Evolutionary conservation across 2,888 invertebrate genomes (phyloP).

Genomic region (Trisateles emortualis): DNA sequence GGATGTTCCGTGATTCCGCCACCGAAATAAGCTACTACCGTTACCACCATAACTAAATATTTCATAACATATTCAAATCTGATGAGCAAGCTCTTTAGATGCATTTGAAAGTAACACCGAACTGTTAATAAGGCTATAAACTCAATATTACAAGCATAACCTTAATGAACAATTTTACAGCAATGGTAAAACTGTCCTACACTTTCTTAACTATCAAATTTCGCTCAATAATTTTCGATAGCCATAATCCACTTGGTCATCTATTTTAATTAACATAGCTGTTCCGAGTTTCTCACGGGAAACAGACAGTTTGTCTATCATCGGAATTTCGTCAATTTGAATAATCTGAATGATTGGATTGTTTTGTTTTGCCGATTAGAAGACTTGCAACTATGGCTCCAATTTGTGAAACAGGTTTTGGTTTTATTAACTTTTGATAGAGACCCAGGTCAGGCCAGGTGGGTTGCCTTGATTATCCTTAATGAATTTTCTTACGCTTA

Average conservation of each 20-base stretch:
- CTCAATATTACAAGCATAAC: slow-evolving; percentile 16
- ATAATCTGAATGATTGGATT: slow-evolving; percentile 40
- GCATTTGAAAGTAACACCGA: slow-evolving; percentile 26
- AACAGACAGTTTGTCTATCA: slow-evolving; percentile 32
- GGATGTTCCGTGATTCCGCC: neutral
- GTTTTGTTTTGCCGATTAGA: slow-evolving; percentile 44
- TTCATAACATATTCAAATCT: slow-evolving; percentile 13
- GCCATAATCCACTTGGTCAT: slow-evolving; percentile 22
- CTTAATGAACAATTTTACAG: slow-evolving; percentile 35
- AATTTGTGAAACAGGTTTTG: slow-evolving; percentile 31
- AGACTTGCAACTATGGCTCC: slow-evolving; percentile 33
- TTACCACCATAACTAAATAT: slow-evolving; percentile 3
- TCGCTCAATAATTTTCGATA: slow-evolving; percentile 36
- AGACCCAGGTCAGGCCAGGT: slow-evolving; percentile 25
- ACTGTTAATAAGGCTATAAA: slow-evolving; percentile 31
- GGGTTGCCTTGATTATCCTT: slow-evolving; percentile 19
- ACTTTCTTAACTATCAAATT: slow-evolving; percentile 40
- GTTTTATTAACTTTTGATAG: slow-evolving; percentile 15
- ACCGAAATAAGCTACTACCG: neutral
- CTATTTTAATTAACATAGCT: slow-evolving; percentile 41
- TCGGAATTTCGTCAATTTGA: slow-evolving; percentile 52
- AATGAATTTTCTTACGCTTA: slow-evolving; percentile 13
- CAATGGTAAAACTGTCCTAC: slow-evolving; percentile 25
- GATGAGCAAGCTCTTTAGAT: slow-evolving; percentile 19
- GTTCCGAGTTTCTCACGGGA: slow-evolving; percentile 60